These are phyloP conservation scores for Tokudaia muenninki DNA, from an alignment of 2,797 vertebrate genomes.

Conservation along the genomic window DNA sequence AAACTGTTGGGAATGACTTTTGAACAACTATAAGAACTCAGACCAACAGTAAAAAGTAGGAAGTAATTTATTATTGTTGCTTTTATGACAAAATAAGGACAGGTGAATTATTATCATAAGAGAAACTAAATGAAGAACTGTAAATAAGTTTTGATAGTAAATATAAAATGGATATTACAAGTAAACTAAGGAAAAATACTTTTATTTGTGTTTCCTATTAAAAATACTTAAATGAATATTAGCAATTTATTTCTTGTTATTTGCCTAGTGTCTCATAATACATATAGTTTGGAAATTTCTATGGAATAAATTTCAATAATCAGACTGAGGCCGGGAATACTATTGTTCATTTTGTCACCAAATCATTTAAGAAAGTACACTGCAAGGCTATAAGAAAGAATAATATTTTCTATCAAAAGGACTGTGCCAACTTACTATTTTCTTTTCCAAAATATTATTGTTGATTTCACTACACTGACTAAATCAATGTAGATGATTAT, in stretches of 20 bases:
- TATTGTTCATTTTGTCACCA: neutral
- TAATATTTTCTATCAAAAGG: neutral
- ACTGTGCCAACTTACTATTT: neutral
- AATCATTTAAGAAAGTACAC: neutral
- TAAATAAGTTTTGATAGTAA: neutral
- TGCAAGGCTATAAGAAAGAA: accelerated
- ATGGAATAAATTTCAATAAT: neutral
- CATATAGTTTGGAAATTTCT: neutral
- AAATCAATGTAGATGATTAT: neutral
- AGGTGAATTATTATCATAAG: neutral
- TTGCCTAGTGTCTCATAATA: neutral
- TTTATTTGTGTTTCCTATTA: neutral
- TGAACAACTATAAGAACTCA: neutral
- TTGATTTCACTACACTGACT: neutral
- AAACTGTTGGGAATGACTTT: neutral
- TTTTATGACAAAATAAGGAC: neutral
- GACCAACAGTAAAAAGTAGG: neutral
- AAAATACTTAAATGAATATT: neutral
- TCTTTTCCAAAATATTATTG: conserved; percentile 16
- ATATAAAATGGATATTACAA: neutral
- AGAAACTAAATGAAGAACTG: neutral
- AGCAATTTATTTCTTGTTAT: neutral
- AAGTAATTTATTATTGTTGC: neutral
- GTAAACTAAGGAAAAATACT: neutral
- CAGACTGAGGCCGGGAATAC: neutral